Evolutionary conservation across 2,797 vertebrate genomes (phyloP), one percentile per base, ranked within the genome.

Genomic region (Neosilurus mollespiculum): DNA sequence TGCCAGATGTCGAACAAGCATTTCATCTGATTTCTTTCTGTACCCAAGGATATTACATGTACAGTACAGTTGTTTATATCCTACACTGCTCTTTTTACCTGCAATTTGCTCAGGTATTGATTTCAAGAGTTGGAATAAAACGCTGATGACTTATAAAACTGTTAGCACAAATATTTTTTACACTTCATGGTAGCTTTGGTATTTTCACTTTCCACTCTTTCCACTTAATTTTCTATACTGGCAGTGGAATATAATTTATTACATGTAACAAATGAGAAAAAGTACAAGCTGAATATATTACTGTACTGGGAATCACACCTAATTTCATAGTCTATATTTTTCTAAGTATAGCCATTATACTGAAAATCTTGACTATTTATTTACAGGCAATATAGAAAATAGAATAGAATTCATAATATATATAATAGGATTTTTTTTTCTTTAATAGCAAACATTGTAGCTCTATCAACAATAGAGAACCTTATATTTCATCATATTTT

Each of bases 1-100:
- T 64, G 76, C n/a, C 76, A 78, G 76, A 78, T 78, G 59, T 64
- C 64, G 30, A 78, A 18, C 14, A 51, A 78, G 37, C 18, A 78
- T 26, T 24, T 62, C 8, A 51, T 4, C 51, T 64, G 9, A 64
- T 30, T 24, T 62, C 26, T 24, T 62, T 49, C 9, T 11, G 0
- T 64, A 37, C 37, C 59, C 10, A 16, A 78, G 76, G 43, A 26
- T 51, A 64, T 26, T 11, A 16, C 59, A 62, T 62, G 16, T 49
- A 78, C 1, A 7, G 15, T 12, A 64, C n/a, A 78, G 59, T 14
- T 62, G 59, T 64, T 64, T 62, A 49, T 9, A 20, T 15, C 75
- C 61, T 77, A 49, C 58, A 16, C 72, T 58, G 26, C 54, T 12
- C 3, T n/a, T 61, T 77, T 61, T 43, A 15, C n/a, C 71, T 56